A percentile compares a stretch with the other conserved stretches of the same genome.
These are phyloP conservation scores for Epizoanthus scotinus DNA, from an alignment of 92 coral and sea anemone species.

Conservation along the genomic window DNA sequence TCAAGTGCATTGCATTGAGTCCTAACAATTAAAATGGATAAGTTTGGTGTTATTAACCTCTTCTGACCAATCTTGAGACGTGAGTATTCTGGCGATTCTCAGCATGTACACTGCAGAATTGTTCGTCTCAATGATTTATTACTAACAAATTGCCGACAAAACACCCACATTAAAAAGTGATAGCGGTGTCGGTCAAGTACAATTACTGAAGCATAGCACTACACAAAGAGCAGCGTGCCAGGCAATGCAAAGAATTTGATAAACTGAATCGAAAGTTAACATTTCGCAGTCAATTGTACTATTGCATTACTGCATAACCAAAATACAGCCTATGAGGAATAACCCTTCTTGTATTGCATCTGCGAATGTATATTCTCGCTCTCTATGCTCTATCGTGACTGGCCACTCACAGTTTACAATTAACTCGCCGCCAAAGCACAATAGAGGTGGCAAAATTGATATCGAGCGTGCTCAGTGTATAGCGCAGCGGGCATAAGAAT, in stretches of 20 bases:
- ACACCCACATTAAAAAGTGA: neutral
- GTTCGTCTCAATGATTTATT: conserved; percentile 23
- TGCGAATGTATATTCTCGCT: neutral
- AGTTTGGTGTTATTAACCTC: no score
- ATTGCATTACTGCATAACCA: neutral
- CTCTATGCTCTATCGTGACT: conserved; percentile 10
- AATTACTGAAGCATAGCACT: neutral
- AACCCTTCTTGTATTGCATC: neutral
- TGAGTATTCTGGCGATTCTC: conserved; percentile 5
- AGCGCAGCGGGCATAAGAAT: conserved; percentile 15
- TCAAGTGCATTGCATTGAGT: no score
- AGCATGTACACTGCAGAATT: neutral
- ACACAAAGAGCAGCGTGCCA: neutral
- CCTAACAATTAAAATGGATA: no score
- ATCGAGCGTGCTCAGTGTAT: neutral
- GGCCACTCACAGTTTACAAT: neutral
- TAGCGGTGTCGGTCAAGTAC: conserved; percentile 23
- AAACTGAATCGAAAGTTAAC: neutral
- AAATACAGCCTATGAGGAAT: no score
- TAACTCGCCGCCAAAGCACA: conserved; percentile 20
- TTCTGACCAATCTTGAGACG: neutral
- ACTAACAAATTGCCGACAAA: conserved; percentile 23
- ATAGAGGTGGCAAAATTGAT: conserved; percentile 25
- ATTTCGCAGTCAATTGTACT: neutral
- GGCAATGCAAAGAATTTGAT: neutral